Evolutionary conservation across 2,797 vertebrate genomes (phyloP).

Genomic region (Parauchenoglanis ngamensis): DNA sequence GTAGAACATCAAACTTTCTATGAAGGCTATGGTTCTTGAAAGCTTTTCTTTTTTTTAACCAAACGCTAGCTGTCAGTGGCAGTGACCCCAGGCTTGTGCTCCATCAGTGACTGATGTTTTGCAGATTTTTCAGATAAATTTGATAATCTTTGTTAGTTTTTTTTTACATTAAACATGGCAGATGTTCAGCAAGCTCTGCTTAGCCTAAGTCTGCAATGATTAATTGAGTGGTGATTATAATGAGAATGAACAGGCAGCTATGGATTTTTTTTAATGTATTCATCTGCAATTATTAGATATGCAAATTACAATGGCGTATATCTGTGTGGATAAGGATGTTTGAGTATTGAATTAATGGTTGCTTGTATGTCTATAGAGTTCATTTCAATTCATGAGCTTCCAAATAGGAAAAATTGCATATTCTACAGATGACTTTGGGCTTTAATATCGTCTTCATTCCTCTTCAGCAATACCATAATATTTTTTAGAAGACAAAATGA

Average conservation of each 20-base stretch:
- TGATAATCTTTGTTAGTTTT: neutral
- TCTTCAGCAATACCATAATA: too few relatives aligned
- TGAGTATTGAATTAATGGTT: neutral
- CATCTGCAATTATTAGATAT: neutral
- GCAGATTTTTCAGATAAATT: slow-evolving; percentile 7
- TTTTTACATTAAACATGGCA: slow-evolving; percentile 30
- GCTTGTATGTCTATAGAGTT: neutral
- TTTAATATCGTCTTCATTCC: too few relatives aligned
- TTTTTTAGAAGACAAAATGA: too few relatives aligned
- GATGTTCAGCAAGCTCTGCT: slow-evolving; percentile 38
- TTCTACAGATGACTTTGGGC: too few relatives aligned
- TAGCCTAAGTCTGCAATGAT: slow-evolving; percentile 14
- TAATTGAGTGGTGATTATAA: slow-evolving; percentile 38
- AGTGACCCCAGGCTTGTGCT: neutral
- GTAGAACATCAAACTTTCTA: neutral
- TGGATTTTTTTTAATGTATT: slow-evolving; percentile 5
- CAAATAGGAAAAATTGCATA: too few relatives aligned
- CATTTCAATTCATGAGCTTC: too few relatives aligned
- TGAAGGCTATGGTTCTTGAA: neutral
- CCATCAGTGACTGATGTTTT: neutral
- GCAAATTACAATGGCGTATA: neutral
- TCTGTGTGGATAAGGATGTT: neutral
- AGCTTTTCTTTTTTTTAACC: neutral
- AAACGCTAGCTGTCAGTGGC: neutral
- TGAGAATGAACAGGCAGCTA: slow-evolving; percentile 30